Evolutionary conservation across 2,113 vertebrate species (phyloP).

Genomic region (Sceloporus undulatus): DNA sequence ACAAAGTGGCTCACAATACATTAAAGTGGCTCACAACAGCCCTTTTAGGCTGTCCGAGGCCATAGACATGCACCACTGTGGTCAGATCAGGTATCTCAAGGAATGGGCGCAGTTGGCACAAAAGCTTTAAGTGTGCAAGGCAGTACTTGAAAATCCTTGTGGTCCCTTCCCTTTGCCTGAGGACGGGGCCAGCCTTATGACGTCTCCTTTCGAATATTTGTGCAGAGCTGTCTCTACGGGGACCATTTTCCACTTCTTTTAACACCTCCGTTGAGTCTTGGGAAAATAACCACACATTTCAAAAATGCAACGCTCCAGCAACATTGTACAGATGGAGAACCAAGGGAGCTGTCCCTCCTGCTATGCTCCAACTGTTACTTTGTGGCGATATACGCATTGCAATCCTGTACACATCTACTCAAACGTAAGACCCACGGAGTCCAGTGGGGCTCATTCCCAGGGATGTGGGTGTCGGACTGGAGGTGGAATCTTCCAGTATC

Average conservation of each 20-base stretch:
- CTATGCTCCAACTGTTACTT: slow-evolving; percentile 45
- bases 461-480: not conserved
- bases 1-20: too few relatives aligned
- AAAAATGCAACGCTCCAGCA: not conserved
- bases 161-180: too few relatives aligned
- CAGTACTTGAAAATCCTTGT: too few relatives aligned
- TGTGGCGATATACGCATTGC: slow-evolving; percentile 25
- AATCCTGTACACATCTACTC: not conserved
- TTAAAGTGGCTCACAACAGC: too few relatives aligned
- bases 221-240: slow-evolving; percentile 33
- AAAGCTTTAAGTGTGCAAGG: too few relatives aligned
- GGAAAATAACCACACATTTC: not conserved
- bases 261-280: not conserved
- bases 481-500: not conserved
- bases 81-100: too few relatives aligned
- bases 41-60: too few relatives aligned
- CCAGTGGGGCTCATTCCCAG: not conserved
- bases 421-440: too few relatives aligned
- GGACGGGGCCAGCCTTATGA: too few relatives aligned
- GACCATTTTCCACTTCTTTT: not conserved
- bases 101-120: too few relatives aligned
- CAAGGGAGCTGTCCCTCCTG: slow-evolving; percentile 17
- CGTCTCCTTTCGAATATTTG: too few relatives aligned
- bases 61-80: too few relatives aligned
- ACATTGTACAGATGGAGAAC: slow-evolving; percentile 46